These are phyloP conservation scores for Leptoclinus maculatus DNA, from an alignment of 2,797 vertebrate species.

Conservation along the genomic window DNA sequence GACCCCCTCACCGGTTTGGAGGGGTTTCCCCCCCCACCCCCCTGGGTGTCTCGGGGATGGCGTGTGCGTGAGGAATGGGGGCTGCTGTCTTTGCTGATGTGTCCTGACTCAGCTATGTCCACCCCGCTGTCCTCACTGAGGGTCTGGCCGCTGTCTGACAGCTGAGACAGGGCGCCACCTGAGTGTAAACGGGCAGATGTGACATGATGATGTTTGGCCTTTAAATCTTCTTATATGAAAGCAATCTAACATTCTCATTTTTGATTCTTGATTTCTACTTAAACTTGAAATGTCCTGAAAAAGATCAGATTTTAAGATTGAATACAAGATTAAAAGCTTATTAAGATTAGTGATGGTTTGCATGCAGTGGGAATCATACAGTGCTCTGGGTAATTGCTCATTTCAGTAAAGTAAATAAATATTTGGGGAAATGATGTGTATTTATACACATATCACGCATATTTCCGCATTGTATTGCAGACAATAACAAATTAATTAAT, in stretches of 20 bases:
- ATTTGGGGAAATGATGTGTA: slow-evolving; percentile 28
- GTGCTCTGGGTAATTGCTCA: slow-evolving; percentile 40
- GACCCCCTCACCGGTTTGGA: slow-evolving; percentile 91
- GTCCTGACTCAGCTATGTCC: slow-evolving; percentile 90
- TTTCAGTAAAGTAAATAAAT: slow-evolving; percentile 38
- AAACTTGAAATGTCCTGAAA: neutral
- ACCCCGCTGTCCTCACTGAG: slow-evolving; percentile 98
- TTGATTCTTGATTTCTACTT: neutral
- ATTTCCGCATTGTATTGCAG: neutral
- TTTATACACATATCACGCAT: slow-evolving; percentile 7
- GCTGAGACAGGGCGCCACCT: slow-evolving; percentile 95
- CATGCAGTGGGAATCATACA: neutral
- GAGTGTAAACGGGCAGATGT: slow-evolving; percentile 53
- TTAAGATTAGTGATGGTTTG: slow-evolving; percentile 43
- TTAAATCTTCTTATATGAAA: neutral
- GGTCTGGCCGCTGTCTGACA: slow-evolving; percentile 97
- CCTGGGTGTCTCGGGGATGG: slow-evolving; percentile 80
- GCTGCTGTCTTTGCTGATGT: slow-evolving; percentile 87
- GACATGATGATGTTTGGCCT: slow-evolving; percentile 3
- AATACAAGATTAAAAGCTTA: slow-evolving; percentile 40
- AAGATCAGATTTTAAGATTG: slow-evolving; percentile 20
- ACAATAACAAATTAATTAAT: neutral
- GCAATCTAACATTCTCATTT: neutral
- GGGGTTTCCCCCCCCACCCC: slow-evolving; percentile 81
- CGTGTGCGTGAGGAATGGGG: slow-evolving; percentile 82